Evolutionary conservation across 1,140 invertebrate species (phyloP), one percentile per base, ranked within the genome.

Genomic region (Zaprionus inermis): DNA sequence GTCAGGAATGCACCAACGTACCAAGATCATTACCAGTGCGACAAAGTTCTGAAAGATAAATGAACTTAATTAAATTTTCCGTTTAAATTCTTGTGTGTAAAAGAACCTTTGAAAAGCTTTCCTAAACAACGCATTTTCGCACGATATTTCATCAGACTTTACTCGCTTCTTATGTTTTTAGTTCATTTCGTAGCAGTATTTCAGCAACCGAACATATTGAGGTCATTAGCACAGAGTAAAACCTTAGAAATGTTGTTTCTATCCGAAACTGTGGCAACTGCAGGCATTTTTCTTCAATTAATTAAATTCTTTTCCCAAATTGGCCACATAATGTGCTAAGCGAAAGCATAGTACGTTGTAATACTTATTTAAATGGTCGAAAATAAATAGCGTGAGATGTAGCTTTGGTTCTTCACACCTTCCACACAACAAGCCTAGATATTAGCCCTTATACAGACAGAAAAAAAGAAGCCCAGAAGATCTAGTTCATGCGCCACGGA

Each of bases 1-100:
- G 92, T 98, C 97, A 4, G 97, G 97, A 63, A 98, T 97, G 63
- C 96, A 94, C 96, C 96, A 98, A 63, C 95, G 94, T 3, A 98
- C 95, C 24, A 97, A 92, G 90, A 97, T 97, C 92, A 97, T 96
- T 20, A 97, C 95, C 28, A 97, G 86, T 7, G 96, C 96, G 34
- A 98, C 97, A 38, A 97, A 93, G 93, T 98, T 97, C 96, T 97
- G 93, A 93, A 63, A 73, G 56, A 70, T 16, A 10, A 72, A 44
- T 55, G 34, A 52, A 72, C 49, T 10, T 55, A 63, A 30, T 5
- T 24, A 38, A 14, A 16, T 28, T 5, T 14, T 30, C 10, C 11
- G 22, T 16, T n/a, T 24, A 14, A 6, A 16, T 32, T 6, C 28
- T 20, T 28, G 18, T 64, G 0, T 51, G 16, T 28, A 0, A 12